These are phyloP conservation scores for Penaeus chinensis DNA, from an alignment of 1,140 invertebrate genomes.

Conservation along the genomic window DNA sequence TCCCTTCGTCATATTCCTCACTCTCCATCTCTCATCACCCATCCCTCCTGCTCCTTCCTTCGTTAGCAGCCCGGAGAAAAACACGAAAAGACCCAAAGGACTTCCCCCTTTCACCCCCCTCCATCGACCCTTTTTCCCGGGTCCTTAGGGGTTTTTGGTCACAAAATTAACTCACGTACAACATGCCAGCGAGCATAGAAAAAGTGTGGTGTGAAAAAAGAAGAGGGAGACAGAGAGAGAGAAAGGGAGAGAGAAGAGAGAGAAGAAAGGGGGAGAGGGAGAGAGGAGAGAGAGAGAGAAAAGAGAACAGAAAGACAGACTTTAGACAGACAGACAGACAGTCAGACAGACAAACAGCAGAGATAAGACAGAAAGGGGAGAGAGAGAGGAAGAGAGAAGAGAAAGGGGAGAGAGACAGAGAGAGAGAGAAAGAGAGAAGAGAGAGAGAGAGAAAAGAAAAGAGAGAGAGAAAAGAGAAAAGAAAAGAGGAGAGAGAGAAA, in stretches of 20 bases:
- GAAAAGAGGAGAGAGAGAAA: no score
- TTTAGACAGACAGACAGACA: not conserved
- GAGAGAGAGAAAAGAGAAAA: no score
- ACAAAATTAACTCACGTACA: not conserved
- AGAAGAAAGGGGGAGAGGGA: not conserved
- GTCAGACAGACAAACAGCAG: constrained; percentile 1
- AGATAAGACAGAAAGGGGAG: no score
- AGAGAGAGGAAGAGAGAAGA: no score
- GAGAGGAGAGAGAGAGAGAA: no score
- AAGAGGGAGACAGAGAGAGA: not conserved
- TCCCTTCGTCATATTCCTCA: not conserved
- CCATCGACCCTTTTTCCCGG: not conserved
- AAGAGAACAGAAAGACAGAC: not conserved
- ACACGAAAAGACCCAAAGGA: no score
- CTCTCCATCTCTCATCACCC: no score
- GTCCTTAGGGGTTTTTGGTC: not conserved
- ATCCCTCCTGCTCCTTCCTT: no score
- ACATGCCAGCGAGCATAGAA: constrained; percentile 9
- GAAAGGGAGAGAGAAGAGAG: not conserved
- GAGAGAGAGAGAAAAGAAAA: no score
- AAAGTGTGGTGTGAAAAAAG: not conserved
- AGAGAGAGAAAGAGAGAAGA: no score
- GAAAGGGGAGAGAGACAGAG: no score
- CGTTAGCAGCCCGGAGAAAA: no score
- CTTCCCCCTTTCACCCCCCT: not conserved